Conservation (phyloP, 2,888 invertebrate genomes). For the Yponomeuta plumbellus region DNA sequence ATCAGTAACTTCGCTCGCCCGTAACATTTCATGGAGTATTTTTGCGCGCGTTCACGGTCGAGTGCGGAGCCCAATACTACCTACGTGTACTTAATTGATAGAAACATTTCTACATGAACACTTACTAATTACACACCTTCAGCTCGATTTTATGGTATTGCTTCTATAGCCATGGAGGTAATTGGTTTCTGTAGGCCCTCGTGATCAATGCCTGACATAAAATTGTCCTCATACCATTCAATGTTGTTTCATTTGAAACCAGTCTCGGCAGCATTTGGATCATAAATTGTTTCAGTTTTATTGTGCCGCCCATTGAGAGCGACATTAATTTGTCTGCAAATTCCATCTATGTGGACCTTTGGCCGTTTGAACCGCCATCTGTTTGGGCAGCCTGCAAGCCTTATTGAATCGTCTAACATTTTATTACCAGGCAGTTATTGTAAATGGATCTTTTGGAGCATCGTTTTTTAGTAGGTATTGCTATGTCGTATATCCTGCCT, state of each 20-base stretch:
- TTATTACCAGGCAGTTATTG: not conserved
- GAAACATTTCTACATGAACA: not conserved
- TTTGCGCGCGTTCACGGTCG: not conserved
- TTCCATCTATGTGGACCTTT: slow-evolving; percentile 43
- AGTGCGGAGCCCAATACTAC: not conserved
- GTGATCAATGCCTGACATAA: not conserved
- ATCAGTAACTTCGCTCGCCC: not conserved
- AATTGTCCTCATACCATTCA: not conserved
- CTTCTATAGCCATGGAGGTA: not conserved
- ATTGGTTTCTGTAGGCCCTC: not conserved
- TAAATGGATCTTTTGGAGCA: too few species aligned
- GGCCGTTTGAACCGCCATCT: slow-evolving; percentile 28
- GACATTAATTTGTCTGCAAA: slow-evolving; percentile 50
- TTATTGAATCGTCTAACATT: not conserved
- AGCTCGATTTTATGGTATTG: not conserved
- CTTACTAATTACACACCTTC: not conserved
- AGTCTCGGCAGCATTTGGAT: not conserved
- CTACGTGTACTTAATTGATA: not conserved
- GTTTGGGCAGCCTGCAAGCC: not conserved
- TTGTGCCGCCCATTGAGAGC: slow-evolving; percentile 27
- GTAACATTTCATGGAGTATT: slow-evolving; percentile 1
- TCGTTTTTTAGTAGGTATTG: too few species aligned
- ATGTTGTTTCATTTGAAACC: slow-evolving; percentile 2
- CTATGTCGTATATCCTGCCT: not conserved
- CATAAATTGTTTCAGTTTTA: slow-evolving; percentile 19